Base-by-base conservation (phyloP, 2,888 invertebrate species). In the Drosophila austrosaltans region DNA sequence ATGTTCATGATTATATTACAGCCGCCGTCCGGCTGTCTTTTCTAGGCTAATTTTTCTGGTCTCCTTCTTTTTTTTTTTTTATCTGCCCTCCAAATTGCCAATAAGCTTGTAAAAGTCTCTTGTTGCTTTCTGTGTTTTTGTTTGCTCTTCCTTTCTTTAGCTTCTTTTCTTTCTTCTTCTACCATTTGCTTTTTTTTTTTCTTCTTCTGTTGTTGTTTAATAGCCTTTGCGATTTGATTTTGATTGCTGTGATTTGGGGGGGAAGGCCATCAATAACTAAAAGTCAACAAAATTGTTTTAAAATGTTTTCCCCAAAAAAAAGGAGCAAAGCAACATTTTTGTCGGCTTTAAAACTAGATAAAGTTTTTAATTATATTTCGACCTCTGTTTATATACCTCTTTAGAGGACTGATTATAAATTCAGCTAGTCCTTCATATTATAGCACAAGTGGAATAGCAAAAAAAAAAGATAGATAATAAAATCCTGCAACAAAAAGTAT, bases 1-100 rank as follows among this genome's bases (percentile, higher is more conserved):
- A 57, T 39, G 65, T 69, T 25, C 59, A 64, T 69, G 79, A 64
- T 66, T 65, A 54, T 54, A 53, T 48, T 60, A 36, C 62, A 12
- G 56, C 60, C 59, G 16, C 30, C 36, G 20, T 36, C 36, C 40
- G 54, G 3, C 39, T 59, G 53, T 62, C 12, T 63, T 20, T 40
- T 61, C 53, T 48, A 48, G 59, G 61, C 65, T 66, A 71, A 72
- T 63, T 63, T 59, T 69, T 40, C 65, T 62, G 8, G 44, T 39
- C 20, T 32, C 20, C 48, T 48, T 10, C 16, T 16, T 16, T 1
- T 16, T 16, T 16, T 16, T 44, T 22, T 48, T 48, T 48, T 48
- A 48, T 48, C 48, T 48, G 48, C 48, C 48, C 59, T 65, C 54
- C 62, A 74, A 74, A 73, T 74, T 74, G 74, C 74, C 74, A 58